Evolutionary conservation across 1,140 invertebrate genomes (phyloP).

Genomic region (Pteromalus puparum): DNA sequence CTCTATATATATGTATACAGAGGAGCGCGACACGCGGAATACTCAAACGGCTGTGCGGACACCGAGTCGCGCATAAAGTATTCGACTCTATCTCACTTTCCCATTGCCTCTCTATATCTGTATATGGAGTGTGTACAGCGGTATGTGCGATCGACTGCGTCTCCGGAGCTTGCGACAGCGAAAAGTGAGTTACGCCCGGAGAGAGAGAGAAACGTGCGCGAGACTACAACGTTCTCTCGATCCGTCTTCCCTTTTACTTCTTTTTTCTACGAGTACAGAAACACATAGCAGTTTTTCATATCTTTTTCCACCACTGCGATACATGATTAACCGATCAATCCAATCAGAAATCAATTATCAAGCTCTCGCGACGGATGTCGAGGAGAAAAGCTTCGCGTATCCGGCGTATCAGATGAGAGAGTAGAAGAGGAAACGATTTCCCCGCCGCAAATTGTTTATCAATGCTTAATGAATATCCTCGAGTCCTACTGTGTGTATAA

Average conservation of each 20-base stretch:
- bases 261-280: not conserved
- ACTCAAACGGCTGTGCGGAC: constrained; percentile 64
- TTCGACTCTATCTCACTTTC: constrained; percentile 57
- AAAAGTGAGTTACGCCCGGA: constrained; percentile 66
- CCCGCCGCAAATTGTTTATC: constrained; percentile 41
- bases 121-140: not conserved
- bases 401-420: too few species aligned
- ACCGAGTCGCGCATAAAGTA: constrained; percentile 72
- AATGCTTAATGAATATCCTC: constrained; percentile 45
- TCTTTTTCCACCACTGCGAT: not conserved
- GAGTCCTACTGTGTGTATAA: not conserved
- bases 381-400: not conserved
- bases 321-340: not conserved
- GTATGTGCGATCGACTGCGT: constrained; percentile 50
- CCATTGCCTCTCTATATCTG: constrained; percentile 19
- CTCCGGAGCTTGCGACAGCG: constrained; percentile 41
- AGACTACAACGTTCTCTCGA: not conserved
- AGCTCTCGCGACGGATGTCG: not conserved
- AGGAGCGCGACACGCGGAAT: constrained; percentile 67
- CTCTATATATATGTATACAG: not conserved
- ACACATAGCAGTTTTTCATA: not conserved
- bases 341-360: constrained; percentile 3
- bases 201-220: constrained; percentile 51
- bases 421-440: not conserved
- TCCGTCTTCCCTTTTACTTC: constrained; percentile 40